These are phyloP conservation scores for Euzophera pinguis DNA, from an alignment of 2,888 invertebrate genomes.

Conservation along the genomic window DNA sequence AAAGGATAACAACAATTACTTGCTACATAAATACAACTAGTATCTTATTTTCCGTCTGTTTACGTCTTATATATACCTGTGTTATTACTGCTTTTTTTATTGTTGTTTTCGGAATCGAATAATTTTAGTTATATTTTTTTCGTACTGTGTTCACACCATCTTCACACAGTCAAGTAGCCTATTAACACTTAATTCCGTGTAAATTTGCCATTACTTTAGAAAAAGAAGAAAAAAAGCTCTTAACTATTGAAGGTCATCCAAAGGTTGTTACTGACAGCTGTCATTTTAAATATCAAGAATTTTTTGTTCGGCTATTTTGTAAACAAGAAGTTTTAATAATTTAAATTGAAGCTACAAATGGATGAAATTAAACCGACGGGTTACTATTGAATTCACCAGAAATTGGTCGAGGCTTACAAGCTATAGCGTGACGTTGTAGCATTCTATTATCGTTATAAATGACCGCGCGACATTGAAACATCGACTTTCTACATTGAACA, in stretches of 20 bases:
- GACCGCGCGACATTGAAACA: slow-evolving; percentile 13
- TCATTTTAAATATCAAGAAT: background rate
- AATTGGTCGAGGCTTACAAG: background rate
- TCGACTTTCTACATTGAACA: background rate
- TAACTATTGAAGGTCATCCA: slow-evolving; percentile 15
- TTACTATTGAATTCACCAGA: background rate
- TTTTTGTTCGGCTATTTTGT: background rate
- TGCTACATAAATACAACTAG: no score
- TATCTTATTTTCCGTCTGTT: no score
- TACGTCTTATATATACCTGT: no score
- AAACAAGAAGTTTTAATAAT: background rate
- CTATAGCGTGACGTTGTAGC: background rate
- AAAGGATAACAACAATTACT: no score
- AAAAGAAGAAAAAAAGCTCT: no score
- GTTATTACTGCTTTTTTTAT: no score
- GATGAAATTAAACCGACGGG: background rate
- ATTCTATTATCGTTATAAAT: background rate
- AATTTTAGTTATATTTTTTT: no score
- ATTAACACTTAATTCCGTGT: no score
- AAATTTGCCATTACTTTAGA: no score
- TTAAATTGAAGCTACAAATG: background rate
- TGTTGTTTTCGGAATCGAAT: no score
- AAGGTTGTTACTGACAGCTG: slow-evolving; percentile 15
- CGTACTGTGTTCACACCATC: no score
- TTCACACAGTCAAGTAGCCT: no score